A percentile compares a stretch with the other conserved stretches of the same genome.
These are phyloP conservation scores for Pterocles gutturalis DNA, from an alignment of 2,113 vertebrate genomes.

Conservation along the genomic window DNA sequence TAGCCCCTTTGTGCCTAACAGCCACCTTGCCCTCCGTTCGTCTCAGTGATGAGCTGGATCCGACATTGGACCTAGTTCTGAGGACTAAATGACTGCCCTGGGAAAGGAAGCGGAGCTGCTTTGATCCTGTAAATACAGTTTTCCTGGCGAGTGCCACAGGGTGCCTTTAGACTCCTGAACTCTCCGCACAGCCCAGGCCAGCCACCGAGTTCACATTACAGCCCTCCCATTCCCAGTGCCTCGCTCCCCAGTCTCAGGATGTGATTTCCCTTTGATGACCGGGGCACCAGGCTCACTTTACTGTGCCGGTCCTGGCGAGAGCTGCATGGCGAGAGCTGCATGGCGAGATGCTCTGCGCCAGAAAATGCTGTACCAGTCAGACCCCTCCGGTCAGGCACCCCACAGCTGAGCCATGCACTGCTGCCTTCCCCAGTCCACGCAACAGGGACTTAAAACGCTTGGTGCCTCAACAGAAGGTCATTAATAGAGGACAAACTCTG, in stretches of 20 bases:
- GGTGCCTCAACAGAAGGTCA: not conserved
- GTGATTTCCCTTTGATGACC: not conserved
- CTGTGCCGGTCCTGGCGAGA: not conserved
- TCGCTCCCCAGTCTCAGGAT: fast-evolving
- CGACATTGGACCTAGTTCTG: fast-evolving
- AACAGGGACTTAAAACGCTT: not conserved
- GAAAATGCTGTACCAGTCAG: fast-evolving
- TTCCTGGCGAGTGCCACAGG: not conserved
- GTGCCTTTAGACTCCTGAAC: not conserved
- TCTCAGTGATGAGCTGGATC: not conserved
- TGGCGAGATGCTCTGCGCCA: fast-evolving
- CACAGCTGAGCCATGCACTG: too few relatives aligned
- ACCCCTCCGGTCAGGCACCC: not conserved
- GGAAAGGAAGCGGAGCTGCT: not conserved
- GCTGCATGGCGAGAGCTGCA: fast-evolving
- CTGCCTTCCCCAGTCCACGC: not conserved
- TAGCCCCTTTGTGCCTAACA: not conserved
- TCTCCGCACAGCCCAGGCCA: not conserved
- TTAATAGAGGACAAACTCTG: fast-evolving
- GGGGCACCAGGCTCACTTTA: not conserved
- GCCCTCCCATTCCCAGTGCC: fast-evolving
- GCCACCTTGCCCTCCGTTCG: not conserved
- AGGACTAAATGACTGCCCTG: not conserved
- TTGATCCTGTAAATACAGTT: not conserved
- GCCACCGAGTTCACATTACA: not conserved